A percentile compares a stretch with the other conserved stretches of the same genome.
phyloP scores from a whole-genome alignment of 2,888 invertebrate species.

The Dinocampus coccinellae region DNA sequence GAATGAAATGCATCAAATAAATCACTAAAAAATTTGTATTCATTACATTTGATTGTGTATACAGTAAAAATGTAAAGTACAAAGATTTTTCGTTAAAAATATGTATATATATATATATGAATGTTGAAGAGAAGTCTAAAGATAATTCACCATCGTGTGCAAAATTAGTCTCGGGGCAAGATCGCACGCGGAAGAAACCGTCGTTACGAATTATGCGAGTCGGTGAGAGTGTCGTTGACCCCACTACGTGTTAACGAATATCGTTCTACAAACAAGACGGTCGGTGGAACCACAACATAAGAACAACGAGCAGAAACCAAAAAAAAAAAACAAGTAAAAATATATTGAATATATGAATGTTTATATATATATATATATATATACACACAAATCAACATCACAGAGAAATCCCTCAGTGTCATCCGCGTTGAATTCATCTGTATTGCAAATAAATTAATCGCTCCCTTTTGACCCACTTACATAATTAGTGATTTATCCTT shows the following conservation, averaged over 20 bases:
- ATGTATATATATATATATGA: too few species aligned
- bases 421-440: constrained; percentile 55
- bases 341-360: neutral
- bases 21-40: neutral
- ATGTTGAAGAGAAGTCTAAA: constrained; percentile 27
- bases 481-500: constrained; percentile 60
- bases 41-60: neutral
- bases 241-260: constrained; percentile 59
- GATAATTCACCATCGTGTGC: constrained; percentile 28
- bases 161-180: constrained; percentile 39
- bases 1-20: neutral
- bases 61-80: neutral
- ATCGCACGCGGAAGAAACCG: constrained; percentile 47
- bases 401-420: neutral
- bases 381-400: neutral
- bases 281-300: constrained; percentile 38
- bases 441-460: constrained; percentile 66
- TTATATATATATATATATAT: neutral
- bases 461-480: constrained; percentile 66
- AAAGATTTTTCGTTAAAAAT: neutral
- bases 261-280: constrained; percentile 59
- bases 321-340: neutral
- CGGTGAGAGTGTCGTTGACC: constrained; percentile 60
- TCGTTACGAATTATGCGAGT: constrained; percentile 47
- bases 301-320: constrained; percentile 16